Base-by-base conservation (phyloP, 2,113 vertebrate species). In the Percina caprodes region DNA sequence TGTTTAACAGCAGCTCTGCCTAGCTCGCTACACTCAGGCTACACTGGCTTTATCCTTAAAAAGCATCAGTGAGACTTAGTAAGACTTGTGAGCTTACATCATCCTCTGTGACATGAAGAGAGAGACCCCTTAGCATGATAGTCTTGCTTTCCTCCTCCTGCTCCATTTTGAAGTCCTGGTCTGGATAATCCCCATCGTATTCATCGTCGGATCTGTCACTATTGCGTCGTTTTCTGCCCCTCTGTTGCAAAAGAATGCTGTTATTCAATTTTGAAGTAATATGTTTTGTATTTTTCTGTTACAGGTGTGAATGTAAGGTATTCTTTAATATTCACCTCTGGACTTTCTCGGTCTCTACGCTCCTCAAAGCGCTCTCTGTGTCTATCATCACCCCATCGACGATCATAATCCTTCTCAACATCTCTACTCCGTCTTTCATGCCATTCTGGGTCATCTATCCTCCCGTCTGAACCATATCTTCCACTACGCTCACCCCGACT, bases 91-190 rank as follows among this genome's bases (percentile, higher is more conserved):
- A 46, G 4, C 97, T 95, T 94, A 99, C 97, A 89, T 98, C 97
- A 54, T 95, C 96, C 87, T 98, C 98, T 0, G 95, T 96, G 74
- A 96, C 95, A 49, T 97, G 95, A 78, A 96, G 95, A 30, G 97
- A 95, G 66, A 99, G 96, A 67, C 97, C 97, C 12, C 96, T 95
- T 46, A 99, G 95, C 96, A 98, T 97, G 82, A 99, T 96, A 30
- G 97, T 97, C 91, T 97, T 98, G 94, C 97, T 98, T 89, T 98
- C 97, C 80, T 97, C 96, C 69, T 97, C 96, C 45, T 95, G 95
- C 73, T 97, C 97, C 58, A 95, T 96, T 82, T 95, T 95, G 83
- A 96, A 97, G 89, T 98, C 97, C 24, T 98, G 97, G 26, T 98
- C 97, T 71, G 95, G 96, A 70, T 97, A 97, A 82, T 99, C 97